Percentiles rank a stretch among this genome's conserved stretches.
phyloP scores from a whole-genome alignment of 1,140 invertebrate genomes.

The Cotesia typhae region DNA sequence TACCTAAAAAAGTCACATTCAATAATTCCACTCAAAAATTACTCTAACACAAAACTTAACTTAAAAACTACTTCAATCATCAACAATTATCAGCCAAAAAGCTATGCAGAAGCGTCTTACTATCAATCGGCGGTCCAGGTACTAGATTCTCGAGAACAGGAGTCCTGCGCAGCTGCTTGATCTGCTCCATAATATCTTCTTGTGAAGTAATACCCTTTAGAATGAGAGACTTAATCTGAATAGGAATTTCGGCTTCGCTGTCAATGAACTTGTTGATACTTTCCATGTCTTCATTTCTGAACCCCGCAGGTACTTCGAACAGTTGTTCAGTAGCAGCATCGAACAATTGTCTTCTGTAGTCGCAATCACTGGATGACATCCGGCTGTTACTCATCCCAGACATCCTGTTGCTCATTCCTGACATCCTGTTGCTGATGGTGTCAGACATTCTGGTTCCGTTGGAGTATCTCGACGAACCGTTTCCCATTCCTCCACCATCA shows the following conservation, averaged over 20 bases:
- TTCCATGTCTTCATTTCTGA: conserved; percentile 35
- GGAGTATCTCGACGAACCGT: conserved; percentile 13
- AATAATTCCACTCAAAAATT: no score
- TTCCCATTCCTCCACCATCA: conserved; percentile 19
- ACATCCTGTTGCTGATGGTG: neutral
- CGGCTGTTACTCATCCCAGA: conserved; percentile 26
- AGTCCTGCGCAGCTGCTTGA: conserved; percentile 53
- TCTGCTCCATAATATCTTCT: conserved; percentile 52
- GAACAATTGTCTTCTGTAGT: conserved; percentile 29
- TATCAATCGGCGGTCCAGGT: conserved; percentile 45
- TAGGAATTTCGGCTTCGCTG: conserved; percentile 40
- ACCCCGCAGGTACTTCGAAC: conserved; percentile 34
- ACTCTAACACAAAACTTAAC: neutral
- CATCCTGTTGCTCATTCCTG: conserved; percentile 21
- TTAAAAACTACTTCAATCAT: neutral
- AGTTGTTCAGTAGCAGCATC: conserved; percentile 33
- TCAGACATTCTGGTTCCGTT: conserved; percentile 31
- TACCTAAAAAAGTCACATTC: conserved; percentile 43
- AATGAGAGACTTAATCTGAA: conserved; percentile 48
- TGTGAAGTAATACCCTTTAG: conserved; percentile 54
- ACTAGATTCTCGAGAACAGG: conserved; percentile 56
- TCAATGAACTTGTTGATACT: conserved; percentile 38
- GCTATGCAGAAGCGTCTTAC: conserved; percentile 40
- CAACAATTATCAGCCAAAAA: neutral
- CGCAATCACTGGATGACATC: conserved; percentile 25